phyloP scores from a whole-genome alignment of 2,113 vertebrate genomes.

The Gasterosteus aculeatus region DNA sequence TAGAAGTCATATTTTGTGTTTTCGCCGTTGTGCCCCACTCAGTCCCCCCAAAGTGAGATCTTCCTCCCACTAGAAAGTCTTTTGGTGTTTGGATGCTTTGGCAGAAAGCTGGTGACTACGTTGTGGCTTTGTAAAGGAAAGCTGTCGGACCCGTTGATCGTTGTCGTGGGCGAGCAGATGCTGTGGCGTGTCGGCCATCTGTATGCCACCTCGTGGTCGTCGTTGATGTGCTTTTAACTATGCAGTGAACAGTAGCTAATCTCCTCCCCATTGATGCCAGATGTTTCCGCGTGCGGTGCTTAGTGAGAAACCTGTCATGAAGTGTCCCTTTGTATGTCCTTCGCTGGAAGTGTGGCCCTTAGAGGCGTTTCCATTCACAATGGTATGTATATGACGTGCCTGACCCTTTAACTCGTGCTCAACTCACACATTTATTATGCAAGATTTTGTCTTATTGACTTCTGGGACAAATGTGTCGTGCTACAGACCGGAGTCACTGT shows the following conservation, averaged over 20 bases:
- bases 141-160: not conserved
- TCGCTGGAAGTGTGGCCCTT: not conserved
- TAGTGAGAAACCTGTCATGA: not conserved
- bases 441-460: too few species aligned
- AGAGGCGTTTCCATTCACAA: conserved; percentile 5
- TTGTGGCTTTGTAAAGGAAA: not conserved
- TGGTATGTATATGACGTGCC: conserved; percentile 3
- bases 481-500: not conserved
- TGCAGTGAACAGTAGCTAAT: not conserved
- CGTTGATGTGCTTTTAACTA: not conserved
- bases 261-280: not conserved
- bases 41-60: not conserved
- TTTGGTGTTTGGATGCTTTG: not conserved
- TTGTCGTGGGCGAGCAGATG: not conserved
- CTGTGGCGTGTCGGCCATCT: not conserved
- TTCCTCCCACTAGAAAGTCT: not conserved
- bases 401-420: not conserved
- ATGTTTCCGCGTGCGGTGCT: not conserved
- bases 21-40: conserved; percentile 16
- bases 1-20: conserved; percentile 17
- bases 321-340: not conserved
- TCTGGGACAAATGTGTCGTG: not conserved
- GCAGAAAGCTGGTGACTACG: conserved; percentile 4
- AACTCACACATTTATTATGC: not conserved
- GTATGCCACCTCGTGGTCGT: not conserved